Base-by-base conservation (phyloP, 2,113 vertebrate species). In the Thermophis baileyi region DNA sequence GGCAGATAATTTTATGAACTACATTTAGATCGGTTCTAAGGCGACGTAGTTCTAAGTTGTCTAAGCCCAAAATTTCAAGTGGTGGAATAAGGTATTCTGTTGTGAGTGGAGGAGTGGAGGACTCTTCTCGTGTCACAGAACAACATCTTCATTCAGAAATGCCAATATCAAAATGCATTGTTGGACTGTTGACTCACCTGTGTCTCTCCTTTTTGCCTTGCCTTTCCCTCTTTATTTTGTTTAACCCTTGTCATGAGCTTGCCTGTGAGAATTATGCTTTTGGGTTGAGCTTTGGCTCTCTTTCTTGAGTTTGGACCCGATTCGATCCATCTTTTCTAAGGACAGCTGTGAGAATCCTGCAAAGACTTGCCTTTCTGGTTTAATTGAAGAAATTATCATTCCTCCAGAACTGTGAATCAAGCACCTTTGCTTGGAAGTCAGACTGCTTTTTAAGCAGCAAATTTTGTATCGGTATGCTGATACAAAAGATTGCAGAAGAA, bases 401-500 rank as follows among this genome's bases (percentile, higher is more conserved):
- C 57, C 49, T 51, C 35, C 50, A 35, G 44, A 46, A 87, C 55
- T 63, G 14, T 44, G n/a, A 47, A 63, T 44, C 47, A 18, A 91
- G 85, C 12, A 54, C 74, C 35, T 81, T 81, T 93, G 16, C 46
- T 47, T 40, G 40, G 22, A 54, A 50, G 49, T 11, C 24, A 88
- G 18, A 74, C 35, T 87, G 47, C 55, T 93, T 90, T 92, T 81
- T 81, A 91, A 91, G 47, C 47, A 86, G 85, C 89, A 91, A 57
- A 57, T 46, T 50, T 47, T 9, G 50, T 11, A 89, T 92, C 40
- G 0, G 22, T 89, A 47, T 51, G 16, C 18, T 55, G 50, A 88
- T 74, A 49, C 86, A 53, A 51, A 88, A 81, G 27, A 55, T 54
- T 63, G 47, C 40, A 54, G 44, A 40, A 54, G 87, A 46, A 6